Evolutionary conservation across 2,113 vertebrate genomes (phyloP).

Genomic region (Pelmatolapia mariae): DNA sequence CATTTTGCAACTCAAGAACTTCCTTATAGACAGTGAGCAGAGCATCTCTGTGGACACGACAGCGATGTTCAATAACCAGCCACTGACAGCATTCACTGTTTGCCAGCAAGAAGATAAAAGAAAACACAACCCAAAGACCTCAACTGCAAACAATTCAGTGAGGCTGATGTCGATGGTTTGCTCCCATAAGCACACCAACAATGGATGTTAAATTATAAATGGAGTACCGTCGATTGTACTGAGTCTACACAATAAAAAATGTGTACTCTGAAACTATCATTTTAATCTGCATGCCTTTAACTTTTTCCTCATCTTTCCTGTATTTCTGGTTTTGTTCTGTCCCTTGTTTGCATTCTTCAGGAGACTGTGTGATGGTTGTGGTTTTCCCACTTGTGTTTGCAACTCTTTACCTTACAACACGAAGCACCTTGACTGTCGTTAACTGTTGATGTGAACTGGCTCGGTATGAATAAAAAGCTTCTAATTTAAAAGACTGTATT

Average conservation of each 20-base stretch:
- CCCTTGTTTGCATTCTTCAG: neutral
- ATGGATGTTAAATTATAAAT: neutral
- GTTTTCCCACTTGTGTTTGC: neutral
- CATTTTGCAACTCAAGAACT: neutral
- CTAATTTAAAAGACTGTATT: neutral
- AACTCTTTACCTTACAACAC: neutral
- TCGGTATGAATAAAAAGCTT: accelerated
- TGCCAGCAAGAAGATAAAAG: neutral
- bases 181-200: neutral
- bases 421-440: neutral
- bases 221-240: too few species aligned
- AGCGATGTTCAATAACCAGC: neutral
- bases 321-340: neutral
- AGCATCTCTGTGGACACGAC: accelerated
- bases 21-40: neutral
- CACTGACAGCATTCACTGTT: neutral
- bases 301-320: neutral
- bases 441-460: accelerated
- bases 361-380: neutral
- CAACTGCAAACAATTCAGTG: neutral
- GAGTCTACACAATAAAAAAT: neutral
- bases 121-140: neutral
- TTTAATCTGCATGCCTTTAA: neutral
- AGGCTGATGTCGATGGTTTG: neutral
- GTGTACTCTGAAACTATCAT: neutral